Percentiles rank a stretch among this genome's conserved stretches.
These are phyloP conservation scores for Drosophila subsilvestris DNA, from an alignment of 2,888 invertebrate genomes.

Conservation along the genomic window DNA sequence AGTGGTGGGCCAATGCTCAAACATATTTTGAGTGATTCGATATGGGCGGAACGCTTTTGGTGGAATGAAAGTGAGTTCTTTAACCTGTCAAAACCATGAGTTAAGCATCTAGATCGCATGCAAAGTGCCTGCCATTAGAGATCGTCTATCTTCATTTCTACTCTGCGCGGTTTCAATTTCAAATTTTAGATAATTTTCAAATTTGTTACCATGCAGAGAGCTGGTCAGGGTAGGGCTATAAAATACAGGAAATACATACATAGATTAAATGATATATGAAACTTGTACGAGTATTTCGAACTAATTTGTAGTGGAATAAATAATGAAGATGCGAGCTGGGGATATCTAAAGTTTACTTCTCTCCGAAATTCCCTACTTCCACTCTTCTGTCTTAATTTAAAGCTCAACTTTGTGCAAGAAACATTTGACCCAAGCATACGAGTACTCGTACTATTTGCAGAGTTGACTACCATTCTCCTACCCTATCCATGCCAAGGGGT, in stretches of 20 bases:
- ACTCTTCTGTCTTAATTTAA: background rate
- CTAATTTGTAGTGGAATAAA: constrained; percentile 20
- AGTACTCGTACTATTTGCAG: background rate
- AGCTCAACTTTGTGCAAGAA: background rate
- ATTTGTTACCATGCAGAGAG: too few species aligned
- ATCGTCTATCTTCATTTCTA: constrained; percentile 35
- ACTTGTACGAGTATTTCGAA: constrained; percentile 8
- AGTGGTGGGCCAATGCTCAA: constrained; percentile 41
- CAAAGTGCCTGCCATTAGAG: constrained; percentile 44
- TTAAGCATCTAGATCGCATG: constrained; percentile 44
- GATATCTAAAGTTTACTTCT: background rate
- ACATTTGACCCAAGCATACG: background rate
- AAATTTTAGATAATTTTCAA: constrained; percentile 18
- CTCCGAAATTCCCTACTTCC: background rate
- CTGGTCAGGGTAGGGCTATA: background rate
- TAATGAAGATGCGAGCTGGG: background rate
- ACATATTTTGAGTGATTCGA: constrained; percentile 32
- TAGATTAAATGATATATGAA: constrained; percentile 7
- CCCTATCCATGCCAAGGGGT: constrained; percentile 24
- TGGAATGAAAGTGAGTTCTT: constrained; percentile 58
- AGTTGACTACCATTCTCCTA: background rate
- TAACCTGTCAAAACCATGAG: constrained; percentile 59
- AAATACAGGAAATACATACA: constrained; percentile 10
- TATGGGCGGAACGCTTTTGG: constrained; percentile 52
- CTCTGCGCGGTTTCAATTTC: constrained; percentile 37